Percentiles rank a stretch among this genome's conserved stretches.
These are phyloP conservation scores for Tenebrosternarchus preto DNA, from an alignment of 2,113 vertebrate species.

Conservation along the genomic window DNA sequence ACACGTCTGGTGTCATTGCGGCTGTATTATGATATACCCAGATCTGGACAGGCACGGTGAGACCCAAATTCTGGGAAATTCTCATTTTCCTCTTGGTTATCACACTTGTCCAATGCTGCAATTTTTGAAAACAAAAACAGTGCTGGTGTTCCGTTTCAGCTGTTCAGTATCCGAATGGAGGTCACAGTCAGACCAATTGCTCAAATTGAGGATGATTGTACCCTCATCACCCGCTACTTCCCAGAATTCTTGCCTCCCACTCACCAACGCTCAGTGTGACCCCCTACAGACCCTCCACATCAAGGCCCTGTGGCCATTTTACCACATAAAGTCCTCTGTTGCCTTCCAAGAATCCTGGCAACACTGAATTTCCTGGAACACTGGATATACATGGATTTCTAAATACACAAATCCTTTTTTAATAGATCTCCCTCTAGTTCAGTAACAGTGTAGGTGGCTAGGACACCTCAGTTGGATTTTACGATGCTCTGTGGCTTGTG, in stretches of 20 bases:
- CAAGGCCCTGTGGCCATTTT: neutral
- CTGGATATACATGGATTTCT: neutral
- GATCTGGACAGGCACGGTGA: neutral
- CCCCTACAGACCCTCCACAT: neutral
- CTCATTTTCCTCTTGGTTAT: neutral
- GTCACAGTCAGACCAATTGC: slow-evolving; percentile 21
- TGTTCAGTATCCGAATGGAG: neutral
- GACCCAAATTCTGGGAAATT: neutral
- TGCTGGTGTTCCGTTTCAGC: slow-evolving; percentile 1
- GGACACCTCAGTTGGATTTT: neutral
- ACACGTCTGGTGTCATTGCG: too few relatives aligned
- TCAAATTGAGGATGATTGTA: slow-evolving; percentile 18
- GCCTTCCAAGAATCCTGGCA: neutral
- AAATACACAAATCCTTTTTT: neutral
- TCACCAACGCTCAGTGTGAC: neutral
- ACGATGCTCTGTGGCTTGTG: too few relatives aligned
- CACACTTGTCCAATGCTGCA: neutral
- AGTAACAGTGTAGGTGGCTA: neutral
- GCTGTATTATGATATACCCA: too few relatives aligned
- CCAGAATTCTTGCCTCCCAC: neutral
- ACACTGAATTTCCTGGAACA: neutral
- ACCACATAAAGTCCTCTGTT: neutral
- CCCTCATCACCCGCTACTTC: neutral
- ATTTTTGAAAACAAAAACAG: neutral
- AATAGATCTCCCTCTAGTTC: neutral